Percentiles rank a stretch among this genome's conserved stretches.
Conservation (phyloP, 2,113 vertebrate genomes). For the Psephotus haematonotus region DNA sequence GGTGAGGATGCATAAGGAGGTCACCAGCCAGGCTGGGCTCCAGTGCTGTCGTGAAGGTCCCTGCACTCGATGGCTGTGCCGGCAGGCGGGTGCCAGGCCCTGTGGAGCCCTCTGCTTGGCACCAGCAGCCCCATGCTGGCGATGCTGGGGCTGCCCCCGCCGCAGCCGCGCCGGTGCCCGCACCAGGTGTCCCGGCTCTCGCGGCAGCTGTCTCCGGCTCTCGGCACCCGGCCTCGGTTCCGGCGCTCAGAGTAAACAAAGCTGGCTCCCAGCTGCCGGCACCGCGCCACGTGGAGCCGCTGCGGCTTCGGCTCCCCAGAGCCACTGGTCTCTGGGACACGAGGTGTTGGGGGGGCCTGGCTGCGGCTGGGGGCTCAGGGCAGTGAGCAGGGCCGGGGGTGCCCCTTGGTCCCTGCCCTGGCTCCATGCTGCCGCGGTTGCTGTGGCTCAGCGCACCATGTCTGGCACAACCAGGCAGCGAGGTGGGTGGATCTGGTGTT, state of each 20-base stretch:
- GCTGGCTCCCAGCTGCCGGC: neutral
- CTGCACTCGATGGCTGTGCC: neutral
- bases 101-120: rapidly evolving
- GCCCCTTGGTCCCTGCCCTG: neutral
- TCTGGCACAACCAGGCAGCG: neutral
- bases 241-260: neutral
- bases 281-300: rapidly evolving
- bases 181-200: neutral
- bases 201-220: neutral
- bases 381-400: neutral
- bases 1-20: neutral
- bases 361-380: neutral
- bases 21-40: too few species aligned
- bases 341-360: rapidly evolving
- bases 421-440: neutral
- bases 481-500: neutral
- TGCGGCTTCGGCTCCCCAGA: neutral
- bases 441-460: neutral
- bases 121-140: rapidly evolving
- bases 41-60: neutral
- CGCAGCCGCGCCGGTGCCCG: rapidly evolving
- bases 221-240: neutral
- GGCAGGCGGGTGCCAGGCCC: neutral
- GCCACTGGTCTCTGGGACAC: neutral
- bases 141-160: rapidly evolving